Evolutionary conservation across 2,888 invertebrate species (phyloP), one percentile per base, ranked within the genome.

Genomic region (Exocentrus adspersus): DNA sequence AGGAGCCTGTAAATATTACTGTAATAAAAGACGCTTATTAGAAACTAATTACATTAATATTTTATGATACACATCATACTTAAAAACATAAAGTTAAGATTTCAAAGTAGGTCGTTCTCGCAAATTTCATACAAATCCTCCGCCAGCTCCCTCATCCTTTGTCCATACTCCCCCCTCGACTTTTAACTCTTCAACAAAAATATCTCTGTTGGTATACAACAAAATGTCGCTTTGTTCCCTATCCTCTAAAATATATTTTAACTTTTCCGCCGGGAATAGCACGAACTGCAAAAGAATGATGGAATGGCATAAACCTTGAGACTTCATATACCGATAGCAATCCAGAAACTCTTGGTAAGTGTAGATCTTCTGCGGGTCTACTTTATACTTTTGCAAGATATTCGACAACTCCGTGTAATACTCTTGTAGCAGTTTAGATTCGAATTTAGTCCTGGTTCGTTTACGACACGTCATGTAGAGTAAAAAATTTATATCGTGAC

Each of bases 401-500:
- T 64, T 61, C 2, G 46, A 50, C 7, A 78, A 32, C 50, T 71
- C 68, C 7, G 37, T 5, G 59, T 78, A 72, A 56, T 76, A 78
- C 24, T 69, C 57, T 5, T 67, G 51, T 5, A 72, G 48, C 12
- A 76, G 42, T 30, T 71, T 64, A 16, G 62, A 41, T n/a, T 67
- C 52, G 60, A 71, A 64, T 45, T 70, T 59, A 37, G 67, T 61
- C 46, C 77, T 65, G 1, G 60, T 68, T 42, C 56, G 46, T 17
- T 65, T 65, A 12, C 67, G 62, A 5, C 73, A 68, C 19, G 64
- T 71, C 30, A 73, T 54, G 46, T 74, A 73, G 21, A 78, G 51
- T 14, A 77, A 68, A 24, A 68, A 66, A 77, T 87, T 84, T 1
- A 89, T 81, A 73, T 92, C 91, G 28, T 88, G 83, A 17, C 87